These are phyloP conservation scores for Puntigrus tetrazona DNA, from an alignment of 2,113 vertebrate species.

Conservation along the genomic window DNA sequence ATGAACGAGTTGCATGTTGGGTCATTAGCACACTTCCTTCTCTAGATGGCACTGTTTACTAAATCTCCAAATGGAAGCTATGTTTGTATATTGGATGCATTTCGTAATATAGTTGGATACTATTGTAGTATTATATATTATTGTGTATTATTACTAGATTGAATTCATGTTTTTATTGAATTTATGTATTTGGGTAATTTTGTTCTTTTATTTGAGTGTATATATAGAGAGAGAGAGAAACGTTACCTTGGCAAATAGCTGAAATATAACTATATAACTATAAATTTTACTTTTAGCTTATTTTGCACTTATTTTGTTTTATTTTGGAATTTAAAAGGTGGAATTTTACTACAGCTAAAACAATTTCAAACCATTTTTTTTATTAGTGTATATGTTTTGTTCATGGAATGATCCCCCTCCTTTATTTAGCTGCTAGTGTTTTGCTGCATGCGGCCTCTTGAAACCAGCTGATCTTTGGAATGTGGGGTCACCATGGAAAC, in stretches of 20 bases:
- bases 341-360: background rate
- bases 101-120: background rate
- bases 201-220: too few relatives aligned
- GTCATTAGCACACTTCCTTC: background rate
- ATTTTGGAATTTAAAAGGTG: background rate
- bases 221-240: too few relatives aligned
- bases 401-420: background rate
- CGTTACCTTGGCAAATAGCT: background rate
- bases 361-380: too few relatives aligned
- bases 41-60: slow-evolving; percentile 23
- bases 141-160: background rate
- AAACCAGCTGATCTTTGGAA: slow-evolving; percentile 61
- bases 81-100: background rate
- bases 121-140: too few relatives aligned
- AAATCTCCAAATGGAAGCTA: background rate
- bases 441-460: slow-evolving; percentile 33
- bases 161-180: background rate
- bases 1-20: background rate
- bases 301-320: background rate
- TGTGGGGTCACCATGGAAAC: slow-evolving; percentile 57
- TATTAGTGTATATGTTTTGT: too few relatives aligned
- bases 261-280: too few relatives aligned
- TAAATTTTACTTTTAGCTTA: background rate
- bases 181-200: background rate
- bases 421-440: background rate